phyloP scores from a whole-genome alignment of 2,888 invertebrate species.

The Tetranychus piercei region DNA sequence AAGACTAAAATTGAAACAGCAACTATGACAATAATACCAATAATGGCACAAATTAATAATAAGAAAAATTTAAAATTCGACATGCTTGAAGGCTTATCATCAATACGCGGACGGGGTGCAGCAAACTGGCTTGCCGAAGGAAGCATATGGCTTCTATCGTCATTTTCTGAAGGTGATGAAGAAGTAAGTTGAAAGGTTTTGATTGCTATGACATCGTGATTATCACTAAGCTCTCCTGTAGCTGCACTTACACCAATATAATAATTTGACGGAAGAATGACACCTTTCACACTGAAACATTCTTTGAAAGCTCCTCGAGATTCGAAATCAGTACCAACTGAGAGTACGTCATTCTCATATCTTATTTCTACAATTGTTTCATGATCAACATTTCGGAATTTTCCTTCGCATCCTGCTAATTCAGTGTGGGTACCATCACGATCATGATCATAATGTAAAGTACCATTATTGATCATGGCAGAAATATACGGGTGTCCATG shows the following conservation, averaged over 20 bases:
- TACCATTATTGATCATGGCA: slow-evolving; percentile 93
- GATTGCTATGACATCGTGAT: slow-evolving; percentile 79
- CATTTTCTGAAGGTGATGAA: slow-evolving; percentile 39
- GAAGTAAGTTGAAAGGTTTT: slow-evolving; percentile 78
- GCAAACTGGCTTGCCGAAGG: slow-evolving; percentile 78
- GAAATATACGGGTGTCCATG: slow-evolving; percentile 96
- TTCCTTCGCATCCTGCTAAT: slow-evolving; percentile 86
- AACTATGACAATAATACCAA: slow-evolving; percentile 60
- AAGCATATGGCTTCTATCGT: slow-evolving; percentile 57
- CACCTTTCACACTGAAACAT: slow-evolving; percentile 71
- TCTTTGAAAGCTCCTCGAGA: slow-evolving; percentile 82
- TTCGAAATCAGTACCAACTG: slow-evolving; percentile 55
- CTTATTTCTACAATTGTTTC: slow-evolving; percentile 76
- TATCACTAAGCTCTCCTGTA: slow-evolving; percentile 84
- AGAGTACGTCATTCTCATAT: slow-evolving; percentile 73
- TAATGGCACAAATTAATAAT: slow-evolving; percentile 60
- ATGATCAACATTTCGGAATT: slow-evolving; percentile 71
- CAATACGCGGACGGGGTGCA: slow-evolving; percentile 62
- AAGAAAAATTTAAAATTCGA: slow-evolving; percentile 79
- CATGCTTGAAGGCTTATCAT: slow-evolving; percentile 62
- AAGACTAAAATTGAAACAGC: slow-evolving; percentile 80
- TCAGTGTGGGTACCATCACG: slow-evolving; percentile 95
- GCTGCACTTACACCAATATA: slow-evolving; percentile 84
- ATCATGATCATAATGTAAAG: slow-evolving; percentile 89
- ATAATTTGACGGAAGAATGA: slow-evolving; percentile 81